phyloP scores from a whole-genome alignment of 2,113 vertebrate species.

The Nycticebus coucang region DNA sequence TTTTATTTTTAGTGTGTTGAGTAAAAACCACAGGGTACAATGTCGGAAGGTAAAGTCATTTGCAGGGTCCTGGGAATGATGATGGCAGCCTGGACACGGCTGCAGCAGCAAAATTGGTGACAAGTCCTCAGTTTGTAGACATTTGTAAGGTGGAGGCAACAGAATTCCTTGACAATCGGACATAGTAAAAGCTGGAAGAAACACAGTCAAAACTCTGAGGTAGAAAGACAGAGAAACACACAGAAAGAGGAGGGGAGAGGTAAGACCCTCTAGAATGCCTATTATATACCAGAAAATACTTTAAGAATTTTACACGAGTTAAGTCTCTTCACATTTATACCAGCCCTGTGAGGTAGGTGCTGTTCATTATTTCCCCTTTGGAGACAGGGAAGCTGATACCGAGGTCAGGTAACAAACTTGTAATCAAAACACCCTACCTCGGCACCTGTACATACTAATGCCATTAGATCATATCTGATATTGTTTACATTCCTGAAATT shows the following conservation, averaged over 20 bases:
- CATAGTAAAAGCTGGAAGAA: neutral
- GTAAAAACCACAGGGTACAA: accelerated
- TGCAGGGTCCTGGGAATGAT: neutral
- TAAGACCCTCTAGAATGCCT: neutral
- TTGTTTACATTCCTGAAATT: neutral
- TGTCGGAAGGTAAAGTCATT: neutral
- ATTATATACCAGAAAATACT: neutral
- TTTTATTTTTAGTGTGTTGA: neutral
- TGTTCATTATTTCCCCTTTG: neutral
- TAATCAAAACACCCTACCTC: neutral
- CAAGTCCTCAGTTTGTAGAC: neutral
- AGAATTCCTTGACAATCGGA: neutral
- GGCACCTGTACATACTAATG: neutral
- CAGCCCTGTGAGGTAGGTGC: neutral
- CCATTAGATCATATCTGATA: neutral
- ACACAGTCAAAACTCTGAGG: neutral
- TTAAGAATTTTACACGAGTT: neutral
- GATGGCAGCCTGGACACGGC: no score
- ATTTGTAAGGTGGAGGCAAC: neutral
- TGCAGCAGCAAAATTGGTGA: no score
- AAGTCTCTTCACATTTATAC: neutral
- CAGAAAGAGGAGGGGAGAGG: accelerated
- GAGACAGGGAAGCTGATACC: neutral
- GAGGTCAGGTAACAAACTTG: neutral
- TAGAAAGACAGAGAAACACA: neutral